A percentile compares a stretch with the other conserved stretches of the same genome.
phyloP scores from a whole-genome alignment of 2,888 invertebrate genomes.

The Campaea margaritaria region DNA sequence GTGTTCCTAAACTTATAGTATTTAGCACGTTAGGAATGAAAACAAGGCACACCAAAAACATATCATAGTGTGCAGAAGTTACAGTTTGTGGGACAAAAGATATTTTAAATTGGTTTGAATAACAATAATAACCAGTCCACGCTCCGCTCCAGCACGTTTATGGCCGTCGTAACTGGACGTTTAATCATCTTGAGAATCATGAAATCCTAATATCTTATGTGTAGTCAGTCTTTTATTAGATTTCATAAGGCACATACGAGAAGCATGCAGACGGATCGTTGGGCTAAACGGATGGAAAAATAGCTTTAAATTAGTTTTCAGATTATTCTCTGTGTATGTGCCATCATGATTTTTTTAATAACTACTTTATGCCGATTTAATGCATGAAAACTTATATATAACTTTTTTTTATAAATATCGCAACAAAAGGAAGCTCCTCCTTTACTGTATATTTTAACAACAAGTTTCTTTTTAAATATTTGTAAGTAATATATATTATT shows the following conservation, averaged over 20 bases:
- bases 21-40: no score
- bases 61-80: not conserved
- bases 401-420: no score
- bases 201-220: constrained; percentile 44
- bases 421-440: no score
- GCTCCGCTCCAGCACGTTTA: constrained; percentile 40
- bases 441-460: no score
- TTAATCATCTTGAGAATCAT: constrained; percentile 45
- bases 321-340: no score
- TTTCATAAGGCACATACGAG: constrained; percentile 28
- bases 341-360: no score
- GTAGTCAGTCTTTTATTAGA: constrained; percentile 45
- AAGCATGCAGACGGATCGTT: constrained; percentile 7
- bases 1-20: no score
- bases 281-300: constrained; percentile 8
- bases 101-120: constrained; percentile 40
- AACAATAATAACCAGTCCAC: constrained; percentile 38
- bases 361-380: no score
- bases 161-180: constrained; percentile 42
- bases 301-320: not conserved
- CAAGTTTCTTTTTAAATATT: no score
- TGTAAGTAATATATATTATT: no score
- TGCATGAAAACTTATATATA: no score
- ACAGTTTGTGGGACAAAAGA: constrained; percentile 29
- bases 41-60: not conserved